Evolutionary conservation across 92 coral and sea anemone genomes (phyloP), one percentile per base, ranked within the genome.

Genomic region (Isaurus tuberculatus): DNA sequence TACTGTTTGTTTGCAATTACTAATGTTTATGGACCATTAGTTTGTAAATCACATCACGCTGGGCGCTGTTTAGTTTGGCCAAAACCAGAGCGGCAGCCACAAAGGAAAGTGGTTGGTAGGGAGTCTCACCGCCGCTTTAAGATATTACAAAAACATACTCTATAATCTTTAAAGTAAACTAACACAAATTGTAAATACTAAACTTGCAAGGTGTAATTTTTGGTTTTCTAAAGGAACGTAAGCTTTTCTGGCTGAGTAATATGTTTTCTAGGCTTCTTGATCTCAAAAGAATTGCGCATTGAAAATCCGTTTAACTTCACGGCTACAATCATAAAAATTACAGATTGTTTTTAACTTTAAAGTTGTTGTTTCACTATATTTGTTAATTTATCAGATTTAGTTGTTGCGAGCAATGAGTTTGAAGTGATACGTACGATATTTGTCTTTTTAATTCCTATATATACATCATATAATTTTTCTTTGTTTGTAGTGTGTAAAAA

Each of bases 71-170:
- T 77, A 67, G 34, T 44, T n/a, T 55, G 22, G 10, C 14, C 32
- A 58, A 57, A 57, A 77, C 26, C 51, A 49, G 13, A 37, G 82
- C 82, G 82, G 82, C 69, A 36, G 36, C 51, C 16, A 77, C 82
- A 77, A 77, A 77, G 82, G 67, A 58, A 32, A 9, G 8, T 8
- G 2, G 29, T 58, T 77, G 26, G 70, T 55, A 43, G 70, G 70
- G 69, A 77, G 69, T 77, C 82, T 77, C 36, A 14, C 40, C 80
- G 80, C 31, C 36, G 29, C 81, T 53, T 23, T 58, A 11, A 65
- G 25, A 36, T 75, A 57, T 55, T 63, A 77, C 67, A 43, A 57
- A 31, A 55, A 60, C 55, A 77, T 33, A 77, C 51, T 25, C 26
- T 37, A 29, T 44, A 30, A 67, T 31, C 72, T 25, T 72, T 10